Evolutionary conservation across 2,113 vertebrate genomes (phyloP).

Genomic region (Leiothrix lutea): DNA sequence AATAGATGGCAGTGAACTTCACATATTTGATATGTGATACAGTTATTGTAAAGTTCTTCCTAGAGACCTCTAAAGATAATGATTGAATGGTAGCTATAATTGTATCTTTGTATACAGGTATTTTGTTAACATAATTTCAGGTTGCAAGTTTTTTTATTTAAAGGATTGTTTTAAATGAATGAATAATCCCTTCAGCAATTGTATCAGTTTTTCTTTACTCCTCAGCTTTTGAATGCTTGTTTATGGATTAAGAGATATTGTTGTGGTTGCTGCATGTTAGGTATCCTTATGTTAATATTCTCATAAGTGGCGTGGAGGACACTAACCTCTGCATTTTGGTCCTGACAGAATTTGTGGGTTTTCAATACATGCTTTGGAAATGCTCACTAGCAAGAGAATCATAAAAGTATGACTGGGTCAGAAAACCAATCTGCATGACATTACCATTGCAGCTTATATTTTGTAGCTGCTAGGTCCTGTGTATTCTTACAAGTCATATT

Average conservation of each 20-base stretch:
- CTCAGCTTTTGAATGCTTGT: background rate
- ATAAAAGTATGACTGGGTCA: background rate
- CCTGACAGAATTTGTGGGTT: background rate
- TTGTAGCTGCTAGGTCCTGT: background rate
- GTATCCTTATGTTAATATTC: background rate
- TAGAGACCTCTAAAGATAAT: background rate
- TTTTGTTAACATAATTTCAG: background rate
- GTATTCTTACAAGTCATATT: background rate
- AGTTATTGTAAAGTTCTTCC: background rate
- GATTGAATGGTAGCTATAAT: background rate
- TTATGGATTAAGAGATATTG: background rate
- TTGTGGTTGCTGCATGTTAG: background rate
- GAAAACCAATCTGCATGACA: background rate
- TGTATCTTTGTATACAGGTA: background rate
- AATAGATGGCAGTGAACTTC: background rate
- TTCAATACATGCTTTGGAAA: background rate
- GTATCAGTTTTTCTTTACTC: background rate
- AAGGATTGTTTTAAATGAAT: background rate
- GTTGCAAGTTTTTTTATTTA: rapidly evolving
- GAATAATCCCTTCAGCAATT: background rate
- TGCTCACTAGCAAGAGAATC: background rate
- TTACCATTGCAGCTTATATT: background rate
- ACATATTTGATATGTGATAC: background rate
- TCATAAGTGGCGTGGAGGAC: background rate
- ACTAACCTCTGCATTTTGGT: background rate